Conservation (phyloP, 2,797 vertebrate genomes). For the Poecile montanus region DNA sequence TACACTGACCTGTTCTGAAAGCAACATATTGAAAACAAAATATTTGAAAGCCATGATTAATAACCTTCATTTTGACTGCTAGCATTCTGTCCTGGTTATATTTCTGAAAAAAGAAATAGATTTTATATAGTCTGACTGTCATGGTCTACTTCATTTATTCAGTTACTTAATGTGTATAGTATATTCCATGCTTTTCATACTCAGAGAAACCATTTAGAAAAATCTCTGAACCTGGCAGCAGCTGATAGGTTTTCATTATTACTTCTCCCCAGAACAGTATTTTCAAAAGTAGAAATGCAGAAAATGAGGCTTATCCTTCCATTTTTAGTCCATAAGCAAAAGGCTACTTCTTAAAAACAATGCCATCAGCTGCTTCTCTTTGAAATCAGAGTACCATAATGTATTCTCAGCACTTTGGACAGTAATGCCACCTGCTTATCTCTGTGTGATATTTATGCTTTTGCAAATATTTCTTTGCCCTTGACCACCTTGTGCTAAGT, state of each 20-base stretch:
- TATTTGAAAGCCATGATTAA: not conserved
- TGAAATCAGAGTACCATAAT: not conserved
- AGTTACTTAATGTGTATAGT: not conserved
- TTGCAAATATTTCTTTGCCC: constrained; percentile 15
- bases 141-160: not conserved
- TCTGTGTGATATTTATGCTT: not conserved
- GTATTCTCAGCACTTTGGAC: not conserved
- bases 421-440: not conserved
- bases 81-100: not conserved
- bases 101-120: not conserved
- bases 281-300: not conserved
- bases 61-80: not conserved
- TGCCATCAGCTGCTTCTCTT: not conserved
- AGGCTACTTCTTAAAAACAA: not conserved
- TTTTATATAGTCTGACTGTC: not conserved
- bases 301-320: not conserved
- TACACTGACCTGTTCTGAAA: not conserved
- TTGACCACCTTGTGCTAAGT: not conserved
- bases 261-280: not conserved
- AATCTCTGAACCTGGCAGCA: not conserved
- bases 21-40: not conserved
- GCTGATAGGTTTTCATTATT: not conserved
- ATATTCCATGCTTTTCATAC: not conserved
- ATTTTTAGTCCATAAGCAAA: not conserved
- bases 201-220: not conserved